Evolutionary conservation across 2,888 invertebrate species (phyloP).

Genomic region (Clostera curtula): DNA sequence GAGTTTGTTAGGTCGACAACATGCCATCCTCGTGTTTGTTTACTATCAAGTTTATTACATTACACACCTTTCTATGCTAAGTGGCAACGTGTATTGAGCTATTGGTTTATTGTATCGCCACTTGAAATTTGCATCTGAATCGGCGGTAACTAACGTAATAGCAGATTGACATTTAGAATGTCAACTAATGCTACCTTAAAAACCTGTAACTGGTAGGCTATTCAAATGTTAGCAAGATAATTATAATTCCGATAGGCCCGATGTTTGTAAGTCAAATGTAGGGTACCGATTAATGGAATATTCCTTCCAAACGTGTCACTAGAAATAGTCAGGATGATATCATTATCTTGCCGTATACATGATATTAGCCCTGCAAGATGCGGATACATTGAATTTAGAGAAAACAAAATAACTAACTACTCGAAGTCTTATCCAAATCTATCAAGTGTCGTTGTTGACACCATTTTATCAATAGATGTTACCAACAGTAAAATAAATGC

Average conservation of each 20-base stretch:
- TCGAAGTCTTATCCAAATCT: too few relatives aligned
- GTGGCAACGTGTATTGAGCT: constrained; percentile 36
- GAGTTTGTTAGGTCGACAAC: constrained; percentile 32
- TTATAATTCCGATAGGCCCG: constrained; percentile 7
- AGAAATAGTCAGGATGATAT: not conserved
- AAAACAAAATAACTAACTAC: too few relatives aligned
- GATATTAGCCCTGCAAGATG: too few relatives aligned
- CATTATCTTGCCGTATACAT: too few relatives aligned
- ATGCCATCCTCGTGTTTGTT: constrained; percentile 44
- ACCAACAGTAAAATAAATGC: too few relatives aligned
- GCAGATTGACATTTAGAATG: constrained; percentile 34
- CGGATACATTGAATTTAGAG: too few relatives aligned
- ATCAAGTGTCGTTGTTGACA: too few relatives aligned
- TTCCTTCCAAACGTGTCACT: not conserved
- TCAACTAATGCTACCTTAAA: constrained; percentile 15
- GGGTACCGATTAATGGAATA: not conserved
- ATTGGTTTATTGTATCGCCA: constrained; percentile 35
- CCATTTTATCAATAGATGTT: too few relatives aligned
- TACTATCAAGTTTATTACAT: constrained; percentile 44
- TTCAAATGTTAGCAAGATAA: constrained; percentile 7
- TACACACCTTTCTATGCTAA: constrained; percentile 53
- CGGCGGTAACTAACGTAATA: constrained; percentile 25
- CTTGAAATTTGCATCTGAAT: constrained; percentile 39
- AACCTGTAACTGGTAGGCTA: constrained; percentile 14
- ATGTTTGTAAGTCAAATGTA: constrained; percentile 1